phyloP scores from a whole-genome alignment of 1,140 invertebrate genomes.

The Trichoplusia ni region DNA sequence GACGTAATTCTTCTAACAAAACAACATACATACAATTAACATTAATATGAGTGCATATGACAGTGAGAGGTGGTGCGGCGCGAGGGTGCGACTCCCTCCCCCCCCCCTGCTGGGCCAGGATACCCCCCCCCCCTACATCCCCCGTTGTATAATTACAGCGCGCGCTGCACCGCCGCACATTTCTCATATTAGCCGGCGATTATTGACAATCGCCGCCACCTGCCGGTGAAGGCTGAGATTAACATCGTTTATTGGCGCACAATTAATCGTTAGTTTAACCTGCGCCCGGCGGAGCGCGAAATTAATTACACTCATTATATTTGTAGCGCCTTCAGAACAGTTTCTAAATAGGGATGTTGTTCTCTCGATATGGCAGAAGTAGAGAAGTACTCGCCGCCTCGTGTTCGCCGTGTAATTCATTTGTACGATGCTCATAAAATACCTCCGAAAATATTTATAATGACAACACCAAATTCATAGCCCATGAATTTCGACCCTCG shows the following conservation, averaged over 20 bases:
- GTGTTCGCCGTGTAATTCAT: neutral
- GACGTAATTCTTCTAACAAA: neutral
- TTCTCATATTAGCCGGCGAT: conserved; percentile 46
- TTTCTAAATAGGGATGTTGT: too few relatives aligned
- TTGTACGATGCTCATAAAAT: neutral
- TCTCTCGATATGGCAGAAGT: too few relatives aligned
- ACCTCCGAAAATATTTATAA: neutral
- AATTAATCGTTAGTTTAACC: conserved; percentile 72
- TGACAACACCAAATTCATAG: conserved; percentile 22
- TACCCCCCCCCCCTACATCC: neutral
- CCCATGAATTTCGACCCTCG: conserved; percentile 20
- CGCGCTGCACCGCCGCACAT: conserved; percentile 36
- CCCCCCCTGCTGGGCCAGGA: too few relatives aligned
- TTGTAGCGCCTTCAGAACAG: neutral
- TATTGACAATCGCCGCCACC: conserved; percentile 66
- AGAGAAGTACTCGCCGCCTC: too few relatives aligned
- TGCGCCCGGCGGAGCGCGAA: conserved; percentile 55
- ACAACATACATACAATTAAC: conserved; percentile 37
- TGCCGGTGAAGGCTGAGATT: conserved; percentile 68
- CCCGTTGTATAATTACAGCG: conserved; percentile 35
- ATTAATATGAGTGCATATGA: conserved; percentile 53
- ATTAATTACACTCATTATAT: conserved; percentile 54
- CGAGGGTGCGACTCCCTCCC: neutral
- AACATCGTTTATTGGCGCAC: conserved; percentile 60
- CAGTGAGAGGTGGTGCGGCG: conserved; percentile 27